Evolutionary conservation across 2,797 vertebrate species (phyloP), one percentile per base, ranked within the genome.

Genomic region (Catamblyrhynchus diadema): DNA sequence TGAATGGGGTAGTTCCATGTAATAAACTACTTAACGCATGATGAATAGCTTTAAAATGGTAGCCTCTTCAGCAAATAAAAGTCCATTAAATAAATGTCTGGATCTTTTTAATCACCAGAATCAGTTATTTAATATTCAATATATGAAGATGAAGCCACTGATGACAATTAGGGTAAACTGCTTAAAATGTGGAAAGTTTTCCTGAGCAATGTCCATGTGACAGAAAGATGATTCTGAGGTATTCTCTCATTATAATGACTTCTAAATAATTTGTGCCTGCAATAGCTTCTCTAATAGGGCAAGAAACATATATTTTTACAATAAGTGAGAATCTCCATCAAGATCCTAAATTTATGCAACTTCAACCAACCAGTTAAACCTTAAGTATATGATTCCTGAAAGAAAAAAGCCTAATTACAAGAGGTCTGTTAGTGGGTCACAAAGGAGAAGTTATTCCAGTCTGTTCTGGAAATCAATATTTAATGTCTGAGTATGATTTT

Each of bases 21-120:
- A 90, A 95, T 95, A 94, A 94, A 94, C 87, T 81, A 95, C 82
- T 96, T 93, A 86, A 88, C 62, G 41, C 51, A 57, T 94, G 94
- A 95, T 86, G 37, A 95, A 97, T 90, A 81, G 91, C 59, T 93
- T 81, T 94, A 84, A 66, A 94, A 90, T 86, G 53, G 19, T 81
- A 90, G 24, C 23, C 23, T 94, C 64, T 90, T 93, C 44, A 64
- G 47, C 64, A 90, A 86, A 91, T 90, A 86, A 86, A 61, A 27
- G 39, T 33, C 60, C 62, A 75, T 88, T 94, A 86, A 77, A 64
- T 48, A 39, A 17, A 47, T 79, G 83, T 83, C 14, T 88, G 32
- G 12, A 70, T 60, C 8, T 79, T 81, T 65, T 74, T 28, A 78
- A 72, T 72, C 32, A 78, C 3, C 5, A 15, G 16, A 74, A 53